Percentiles rank a stretch among this genome's conserved stretches.
Conservation (phyloP, 2,797 vertebrate species). For the Chelmon rostratus region DNA sequence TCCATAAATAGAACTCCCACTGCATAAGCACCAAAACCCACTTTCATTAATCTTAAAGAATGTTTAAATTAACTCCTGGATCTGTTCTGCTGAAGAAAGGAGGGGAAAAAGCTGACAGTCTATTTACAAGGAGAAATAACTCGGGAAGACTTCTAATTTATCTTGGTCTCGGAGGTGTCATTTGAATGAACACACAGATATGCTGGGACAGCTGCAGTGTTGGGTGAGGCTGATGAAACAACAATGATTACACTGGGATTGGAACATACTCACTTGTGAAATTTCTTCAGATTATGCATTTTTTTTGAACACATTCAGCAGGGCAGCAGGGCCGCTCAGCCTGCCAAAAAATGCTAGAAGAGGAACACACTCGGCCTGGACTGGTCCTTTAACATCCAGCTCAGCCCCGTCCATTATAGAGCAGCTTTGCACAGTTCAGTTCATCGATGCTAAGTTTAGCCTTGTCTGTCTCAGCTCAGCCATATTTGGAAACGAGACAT, state of each 20-base stretch:
- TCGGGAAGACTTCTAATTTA: slow-evolving; percentile 82
- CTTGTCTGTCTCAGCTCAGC: slow-evolving; percentile 1
- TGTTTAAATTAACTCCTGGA: slow-evolving; percentile 85
- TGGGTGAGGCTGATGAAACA: slow-evolving; percentile 75
- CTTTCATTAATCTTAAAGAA: slow-evolving; percentile 87
- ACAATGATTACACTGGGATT: slow-evolving; percentile 76
- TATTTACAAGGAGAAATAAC: slow-evolving; percentile 87
- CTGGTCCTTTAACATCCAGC: slow-evolving; percentile 27
- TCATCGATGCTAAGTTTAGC: slow-evolving; percentile 9
- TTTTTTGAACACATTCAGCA: slow-evolving; percentile 41
- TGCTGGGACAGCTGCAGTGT: slow-evolving; percentile 64
- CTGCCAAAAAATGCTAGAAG: slow-evolving; percentile 34
- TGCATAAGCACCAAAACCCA: slow-evolving; percentile 79
- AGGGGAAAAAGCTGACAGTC: slow-evolving; percentile 75
- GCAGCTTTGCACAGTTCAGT: slow-evolving; percentile 15
- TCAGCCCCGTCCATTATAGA: not conserved
- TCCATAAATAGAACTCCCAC: slow-evolving; percentile 80
- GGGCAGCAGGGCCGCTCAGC: slow-evolving; percentile 2
- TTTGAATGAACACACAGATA: slow-evolving; percentile 80
- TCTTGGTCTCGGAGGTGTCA: slow-evolving; percentile 84
- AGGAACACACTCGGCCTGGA: slow-evolving; percentile 16
- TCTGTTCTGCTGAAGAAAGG: slow-evolving; percentile 76
- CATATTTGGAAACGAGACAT: not conserved
- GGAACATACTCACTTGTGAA: slow-evolving; percentile 66
- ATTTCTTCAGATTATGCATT: slow-evolving; percentile 70